Evolutionary conservation across 1,140 invertebrate species (phyloP), one percentile per base, ranked within the genome.

Genomic region (Zaprionus nigranus): DNA sequence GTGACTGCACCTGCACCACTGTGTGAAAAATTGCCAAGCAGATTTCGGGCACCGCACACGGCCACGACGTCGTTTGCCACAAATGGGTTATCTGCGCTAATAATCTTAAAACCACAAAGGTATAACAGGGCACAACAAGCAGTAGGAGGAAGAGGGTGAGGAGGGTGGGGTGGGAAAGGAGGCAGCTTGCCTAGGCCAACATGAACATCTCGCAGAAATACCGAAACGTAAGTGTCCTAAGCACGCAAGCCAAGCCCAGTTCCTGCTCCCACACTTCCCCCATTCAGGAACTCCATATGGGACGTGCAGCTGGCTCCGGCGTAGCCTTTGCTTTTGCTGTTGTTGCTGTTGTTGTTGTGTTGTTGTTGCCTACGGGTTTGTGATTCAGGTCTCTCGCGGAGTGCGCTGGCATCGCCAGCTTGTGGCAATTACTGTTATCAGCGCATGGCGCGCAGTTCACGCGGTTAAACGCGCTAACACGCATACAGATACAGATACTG

Each of bases 351-450:
- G 12, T 13, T 51, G 46, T 15, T 56, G 24, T 13, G 12, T 24
- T 51, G 46, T 24, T 56, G 24, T 13, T 56, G 62, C 61, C 40
- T 73, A 63, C 46, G 73, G 60, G 73, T 43, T 54, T 70, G 59
- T 75, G 73, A 63, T 70, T 70, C 59, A 71, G 73, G 60, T 58
- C 75, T 49, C 62, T 60, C n/a, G 43, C 51, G 24, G 56, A 68
- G 64, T 78, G 71, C 40, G n/a, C 60, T 61, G 75, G 71, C 71
- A 78, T 78, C 9, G 76, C 75, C 85, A 90, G 85, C 85, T 88
- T 84, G 84, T 87, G 86, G 88, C 88, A 90, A 91, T 91, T 91
- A 91, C 82, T 78, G 79, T 91, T 91, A 91, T 91, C 88, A 91
- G 84, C 81, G 75, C 90, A 79, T 71, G 86, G 82, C 62, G 86